Base-by-base conservation (phyloP, 1,140 invertebrate genomes). In the Cydia fagiglandana region DNA sequence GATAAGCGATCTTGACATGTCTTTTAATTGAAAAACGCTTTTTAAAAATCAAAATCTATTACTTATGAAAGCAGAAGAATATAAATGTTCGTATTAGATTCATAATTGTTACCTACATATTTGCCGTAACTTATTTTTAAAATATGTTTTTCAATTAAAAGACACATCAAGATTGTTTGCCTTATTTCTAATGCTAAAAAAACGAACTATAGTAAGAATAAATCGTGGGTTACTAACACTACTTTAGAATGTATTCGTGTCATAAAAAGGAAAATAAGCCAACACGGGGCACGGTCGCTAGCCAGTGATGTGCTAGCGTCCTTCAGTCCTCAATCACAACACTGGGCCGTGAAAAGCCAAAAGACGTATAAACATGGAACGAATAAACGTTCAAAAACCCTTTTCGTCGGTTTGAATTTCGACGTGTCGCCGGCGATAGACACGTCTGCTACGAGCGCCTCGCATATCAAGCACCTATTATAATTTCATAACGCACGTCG, bases 401-500 rank as follows among this genome's bases (percentile, higher is more conserved):
- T 61, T 61, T 61, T 61, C 9, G 20, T 4, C 0, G 56, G 0
- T 0, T 20, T 12, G 9, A 61, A 10, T 61, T 81, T 76, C 77
- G 83, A 89, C 89, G 87, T 88, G 88, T 75, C 80, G 53, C 41
- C 76, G 30, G 75, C 82, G 77, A 81, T 79, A 83, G 83, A 80
- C 89, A 89, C 87, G 89, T 88, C 84, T 74, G 80, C 78, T 78
- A 75, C 83, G 76, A 50, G 75, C 77, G 77, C 66, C 74, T 80
- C 77, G 91, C 86, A 92, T 92, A 83, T 84, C 87, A 92, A 92
- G 85, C 83, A 84, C 74, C 61, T 82, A 91, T 92, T 92, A 92
- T 91, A 90, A 91, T 92, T 91, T 92, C 89, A 92, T 92, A 92
- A 91, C 80, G 88, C 90, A 86, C 85, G 84, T 86, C 81, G 90